These are phyloP conservation scores for Ennomos quercinarius DNA, from an alignment of 2,888 invertebrate species.

Conservation along the genomic window DNA sequence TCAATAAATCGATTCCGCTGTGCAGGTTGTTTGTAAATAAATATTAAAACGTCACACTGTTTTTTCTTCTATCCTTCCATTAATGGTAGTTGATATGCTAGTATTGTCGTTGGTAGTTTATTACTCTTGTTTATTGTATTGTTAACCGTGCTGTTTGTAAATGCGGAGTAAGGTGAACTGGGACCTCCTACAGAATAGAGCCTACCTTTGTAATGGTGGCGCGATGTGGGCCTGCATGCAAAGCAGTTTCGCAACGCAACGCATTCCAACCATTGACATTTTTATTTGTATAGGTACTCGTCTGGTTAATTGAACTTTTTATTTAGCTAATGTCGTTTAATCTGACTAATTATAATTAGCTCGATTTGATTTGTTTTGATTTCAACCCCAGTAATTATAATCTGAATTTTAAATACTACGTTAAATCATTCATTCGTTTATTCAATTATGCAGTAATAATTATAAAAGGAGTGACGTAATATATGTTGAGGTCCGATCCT, in stretches of 20 bases:
- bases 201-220: slow-evolving; percentile 47
- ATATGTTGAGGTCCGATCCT: too few relatives aligned
- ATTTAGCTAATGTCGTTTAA: too few relatives aligned
- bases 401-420: too few relatives aligned
- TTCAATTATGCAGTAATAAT: too few relatives aligned
- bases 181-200: slow-evolving; percentile 65
- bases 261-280: slow-evolving; percentile 57
- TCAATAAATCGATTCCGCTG: slow-evolving; percentile 20
- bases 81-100: slow-evolving; percentile 29
- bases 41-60: slow-evolving; percentile 25
- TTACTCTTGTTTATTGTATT: slow-evolving; percentile 37
- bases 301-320: slow-evolving; percentile 30
- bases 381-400: too few relatives aligned
- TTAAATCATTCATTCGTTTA: too few relatives aligned
- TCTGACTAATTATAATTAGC: too few relatives aligned
- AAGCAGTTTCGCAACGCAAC: slow-evolving; percentile 69
- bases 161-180: slow-evolving; percentile 58
- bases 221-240: slow-evolving; percentile 63
- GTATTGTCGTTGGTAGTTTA: slow-evolving; percentile 26
- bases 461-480: too few relatives aligned
- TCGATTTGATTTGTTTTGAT: too few relatives aligned
- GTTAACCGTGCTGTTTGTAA: slow-evolving; percentile 47
- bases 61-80: slow-evolving; percentile 6
- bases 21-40: slow-evolving; percentile 32
- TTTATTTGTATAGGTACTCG: slow-evolving; percentile 35